Percentiles rank a stretch among this genome's conserved stretches.
Conservation (phyloP, 2,113 vertebrate species). For the Etheostoma spectabile region DNA sequence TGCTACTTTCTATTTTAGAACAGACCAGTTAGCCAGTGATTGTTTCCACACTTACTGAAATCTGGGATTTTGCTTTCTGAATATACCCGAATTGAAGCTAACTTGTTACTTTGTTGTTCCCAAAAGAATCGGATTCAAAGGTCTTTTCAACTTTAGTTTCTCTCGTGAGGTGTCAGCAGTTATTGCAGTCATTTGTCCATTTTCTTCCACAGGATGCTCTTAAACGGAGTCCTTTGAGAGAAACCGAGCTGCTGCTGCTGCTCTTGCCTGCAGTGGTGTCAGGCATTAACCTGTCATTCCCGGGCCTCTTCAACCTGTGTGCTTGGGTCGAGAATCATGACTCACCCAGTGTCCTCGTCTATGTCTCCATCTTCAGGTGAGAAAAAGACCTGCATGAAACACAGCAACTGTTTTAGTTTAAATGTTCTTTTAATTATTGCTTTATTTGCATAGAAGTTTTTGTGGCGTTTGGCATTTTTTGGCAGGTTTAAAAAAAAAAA, state of each 20-base stretch:
- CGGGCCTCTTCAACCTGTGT: conserved; percentile 86
- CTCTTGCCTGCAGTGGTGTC: conserved; percentile 84
- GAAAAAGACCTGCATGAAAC: neutral
- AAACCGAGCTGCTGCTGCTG: conserved; percentile 77
- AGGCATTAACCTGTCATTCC: conserved; percentile 83
- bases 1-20: neutral
- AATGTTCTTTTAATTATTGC: neutral
- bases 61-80: neutral
- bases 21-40: neutral
- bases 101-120: neutral
- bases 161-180: neutral
- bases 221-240: neutral
- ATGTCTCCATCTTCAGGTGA: conserved; percentile 88
- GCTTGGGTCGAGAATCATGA: conserved; percentile 83
- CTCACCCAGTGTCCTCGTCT: conserved; percentile 80
- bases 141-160: neutral
- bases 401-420: neutral
- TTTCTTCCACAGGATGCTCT: neutral
- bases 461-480: neutral
- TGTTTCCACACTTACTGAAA: neutral
- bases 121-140: neutral
- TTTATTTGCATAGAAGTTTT: neutral
- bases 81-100: too few species aligned
- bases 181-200: neutral
- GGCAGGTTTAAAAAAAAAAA: neutral